phyloP scores from a whole-genome alignment of 2,797 vertebrate genomes.

The Poliocrania exsul region DNA sequence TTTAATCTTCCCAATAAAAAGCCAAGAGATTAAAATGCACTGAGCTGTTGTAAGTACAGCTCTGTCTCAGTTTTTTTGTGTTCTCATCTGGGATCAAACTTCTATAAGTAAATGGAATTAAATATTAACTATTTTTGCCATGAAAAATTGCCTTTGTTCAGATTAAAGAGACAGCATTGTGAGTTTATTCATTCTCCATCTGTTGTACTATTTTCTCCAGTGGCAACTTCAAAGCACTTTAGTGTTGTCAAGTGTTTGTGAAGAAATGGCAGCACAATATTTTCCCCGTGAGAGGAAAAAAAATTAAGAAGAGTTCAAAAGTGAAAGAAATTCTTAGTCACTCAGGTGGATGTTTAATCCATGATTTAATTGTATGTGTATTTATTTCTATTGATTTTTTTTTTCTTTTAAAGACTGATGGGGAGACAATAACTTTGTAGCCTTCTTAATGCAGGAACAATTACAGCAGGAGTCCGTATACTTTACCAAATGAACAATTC shows the following conservation, averaged over 20 bases:
- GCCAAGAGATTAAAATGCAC: not conserved
- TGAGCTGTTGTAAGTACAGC: not conserved
- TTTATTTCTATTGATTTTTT: conserved; percentile 70
- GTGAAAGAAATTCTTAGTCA: conserved; percentile 45
- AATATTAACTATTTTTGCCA: conserved; percentile 62
- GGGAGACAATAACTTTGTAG: conserved; percentile 65
- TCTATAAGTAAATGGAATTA: conserved; percentile 56
- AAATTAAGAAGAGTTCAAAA: conserved; percentile 43
- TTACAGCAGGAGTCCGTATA: conserved; percentile 62
- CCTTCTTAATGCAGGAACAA: conserved; percentile 63
- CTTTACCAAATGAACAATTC: conserved; percentile 72
- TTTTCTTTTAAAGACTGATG: conserved; percentile 14
- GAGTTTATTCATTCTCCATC: conserved; percentile 45
- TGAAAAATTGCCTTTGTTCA: conserved; percentile 46
- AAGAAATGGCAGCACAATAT: conserved; percentile 46
- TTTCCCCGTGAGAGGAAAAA: not conserved
- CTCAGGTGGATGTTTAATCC: conserved; percentile 58
- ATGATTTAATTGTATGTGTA: conserved; percentile 68
- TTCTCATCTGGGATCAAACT: conserved; percentile 19
- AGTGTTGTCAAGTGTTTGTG: not conserved
- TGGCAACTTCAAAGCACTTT: conserved; percentile 63
- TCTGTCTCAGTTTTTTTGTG: not conserved
- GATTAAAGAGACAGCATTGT: conserved; percentile 23
- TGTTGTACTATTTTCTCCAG: conserved; percentile 53
- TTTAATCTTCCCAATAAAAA: not conserved